A percentile compares a stretch with the other conserved stretches of the same genome.
These are phyloP conservation scores for Leptinotarsa haldemani DNA, from an alignment of 2,888 invertebrate genomes.

Conservation along the genomic window DNA sequence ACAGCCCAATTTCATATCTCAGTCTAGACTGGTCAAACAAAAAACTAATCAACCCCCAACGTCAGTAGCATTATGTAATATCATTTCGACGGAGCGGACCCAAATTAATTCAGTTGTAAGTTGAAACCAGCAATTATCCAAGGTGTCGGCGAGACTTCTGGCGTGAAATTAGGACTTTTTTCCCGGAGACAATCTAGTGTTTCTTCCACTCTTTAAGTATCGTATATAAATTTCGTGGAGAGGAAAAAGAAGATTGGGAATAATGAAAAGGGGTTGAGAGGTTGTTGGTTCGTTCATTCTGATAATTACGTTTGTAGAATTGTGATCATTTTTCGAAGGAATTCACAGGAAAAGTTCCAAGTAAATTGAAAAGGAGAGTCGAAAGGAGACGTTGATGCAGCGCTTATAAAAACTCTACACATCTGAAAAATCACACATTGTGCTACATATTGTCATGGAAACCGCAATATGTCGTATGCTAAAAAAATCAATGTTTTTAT, in stretches of 20 bases:
- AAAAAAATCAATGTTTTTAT: too few species aligned
- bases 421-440: too few species aligned
- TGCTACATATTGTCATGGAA: too few species aligned
- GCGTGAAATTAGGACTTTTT: neutral
- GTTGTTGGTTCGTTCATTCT: neutral
- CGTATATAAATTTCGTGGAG: neutral
- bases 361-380: too few species aligned
- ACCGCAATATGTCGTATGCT: too few species aligned
- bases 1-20: too few species aligned
- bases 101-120: neutral
- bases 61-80: neutral
- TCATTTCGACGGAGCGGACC: neutral
- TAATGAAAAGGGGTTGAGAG: neutral
- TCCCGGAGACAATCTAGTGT: neutral
- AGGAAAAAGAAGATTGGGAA: neutral
- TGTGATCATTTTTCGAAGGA: neutral
- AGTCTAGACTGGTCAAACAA: neutral
- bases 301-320: neutral
- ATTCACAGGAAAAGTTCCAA: too few species aligned
- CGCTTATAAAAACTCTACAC: too few species aligned
- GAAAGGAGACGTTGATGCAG: too few species aligned
- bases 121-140: conserved; percentile 3
- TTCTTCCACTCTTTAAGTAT: neutral
- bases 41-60: neutral
- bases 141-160: neutral